Conservation (phyloP, 2,113 vertebrate genomes). For the Merops nubicus region DNA sequence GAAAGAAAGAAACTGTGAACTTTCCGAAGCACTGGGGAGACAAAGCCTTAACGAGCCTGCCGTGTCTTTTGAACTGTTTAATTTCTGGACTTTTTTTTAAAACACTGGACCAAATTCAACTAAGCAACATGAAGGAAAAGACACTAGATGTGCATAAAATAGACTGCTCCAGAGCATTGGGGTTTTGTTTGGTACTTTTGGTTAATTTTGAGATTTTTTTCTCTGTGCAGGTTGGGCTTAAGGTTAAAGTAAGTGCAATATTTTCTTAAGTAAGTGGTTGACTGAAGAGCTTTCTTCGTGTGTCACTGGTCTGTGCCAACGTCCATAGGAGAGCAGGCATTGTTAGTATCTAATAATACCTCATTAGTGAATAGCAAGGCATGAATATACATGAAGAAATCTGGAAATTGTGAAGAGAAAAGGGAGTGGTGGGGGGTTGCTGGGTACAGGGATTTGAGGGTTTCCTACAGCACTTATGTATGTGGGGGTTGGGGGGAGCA, state of each 20-base stretch:
- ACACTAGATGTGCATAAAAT: constrained; percentile 29
- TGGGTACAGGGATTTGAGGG: neutral
- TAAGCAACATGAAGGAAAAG: constrained; percentile 50
- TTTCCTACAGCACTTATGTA: neutral
- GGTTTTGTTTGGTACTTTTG: neutral
- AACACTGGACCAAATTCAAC: constrained; percentile 73
- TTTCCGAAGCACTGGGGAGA: constrained; percentile 78
- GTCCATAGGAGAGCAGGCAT: constrained; percentile 54
- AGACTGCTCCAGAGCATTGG: neutral
- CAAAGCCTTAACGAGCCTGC: constrained; percentile 87
- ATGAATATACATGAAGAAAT: constrained; percentile 43
- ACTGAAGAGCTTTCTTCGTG: constrained; percentile 64
- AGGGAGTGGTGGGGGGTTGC: neutral
- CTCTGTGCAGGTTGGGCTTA: constrained; percentile 68
- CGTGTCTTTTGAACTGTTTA: constrained; percentile 79
- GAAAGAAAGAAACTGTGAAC: constrained; percentile 38
- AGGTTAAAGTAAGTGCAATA: constrained; percentile 72
- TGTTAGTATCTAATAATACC: constrained; percentile 68
- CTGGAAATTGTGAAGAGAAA: neutral
- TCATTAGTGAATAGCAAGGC: constrained; percentile 63
- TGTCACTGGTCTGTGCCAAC: constrained; percentile 33
- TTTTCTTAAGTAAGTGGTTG: constrained; percentile 68
- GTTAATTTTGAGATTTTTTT: neutral
- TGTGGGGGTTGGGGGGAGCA: neutral
- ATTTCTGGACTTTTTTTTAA: constrained; percentile 72